These are phyloP conservation scores for Drosophila monieri DNA, from an alignment of 2,888 invertebrate genomes.

Conservation along the genomic window DNA sequence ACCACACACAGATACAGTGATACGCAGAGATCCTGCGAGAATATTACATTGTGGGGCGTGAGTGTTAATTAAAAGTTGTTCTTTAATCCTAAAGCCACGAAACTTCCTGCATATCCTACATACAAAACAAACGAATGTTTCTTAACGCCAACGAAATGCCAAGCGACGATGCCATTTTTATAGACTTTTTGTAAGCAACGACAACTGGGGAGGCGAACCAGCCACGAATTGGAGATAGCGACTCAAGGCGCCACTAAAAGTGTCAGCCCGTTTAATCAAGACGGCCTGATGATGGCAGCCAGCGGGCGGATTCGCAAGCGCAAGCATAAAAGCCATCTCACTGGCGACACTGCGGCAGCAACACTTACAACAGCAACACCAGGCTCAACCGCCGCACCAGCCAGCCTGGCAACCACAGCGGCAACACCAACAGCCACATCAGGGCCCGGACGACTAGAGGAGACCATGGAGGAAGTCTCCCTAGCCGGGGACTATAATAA, in stretches of 20 bases:
- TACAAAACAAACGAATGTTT: conserved; percentile 19
- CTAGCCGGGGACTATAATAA: conserved; percentile 58
- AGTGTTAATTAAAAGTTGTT: conserved; percentile 34
- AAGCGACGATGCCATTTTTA: conserved; percentile 66
- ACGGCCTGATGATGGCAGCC: conserved; percentile 51
- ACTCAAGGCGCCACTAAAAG: conserved; percentile 51
- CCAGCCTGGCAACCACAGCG: conserved; percentile 19
- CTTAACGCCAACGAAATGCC: conserved; percentile 50
- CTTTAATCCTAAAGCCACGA: conserved; percentile 34
- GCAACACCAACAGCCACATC: conserved; percentile 10
- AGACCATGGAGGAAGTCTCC: conserved; percentile 29
- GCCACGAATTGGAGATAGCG: conserved; percentile 20
- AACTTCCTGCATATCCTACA: conserved; percentile 42
- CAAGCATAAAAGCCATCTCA: conserved; percentile 61
- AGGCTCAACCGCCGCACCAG: conserved; percentile 7
- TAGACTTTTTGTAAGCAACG: conserved; percentile 68
- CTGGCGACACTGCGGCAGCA: conserved; percentile 61
- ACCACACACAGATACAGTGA: not conserved
- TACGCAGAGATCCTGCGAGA: conserved; percentile 1
- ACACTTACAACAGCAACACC: conserved; percentile 22
- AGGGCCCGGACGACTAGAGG: conserved; percentile 7
- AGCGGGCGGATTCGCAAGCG: conserved; percentile 66
- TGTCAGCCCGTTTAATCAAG: conserved; percentile 48
- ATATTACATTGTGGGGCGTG: conserved; percentile 8
- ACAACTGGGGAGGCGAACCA: conserved; percentile 17